Percentiles rank a stretch among this genome's conserved stretches.
Evolutionary conservation across 1,140 invertebrate species (phyloP).

Genomic region (Drosophila pectinifera): DNA sequence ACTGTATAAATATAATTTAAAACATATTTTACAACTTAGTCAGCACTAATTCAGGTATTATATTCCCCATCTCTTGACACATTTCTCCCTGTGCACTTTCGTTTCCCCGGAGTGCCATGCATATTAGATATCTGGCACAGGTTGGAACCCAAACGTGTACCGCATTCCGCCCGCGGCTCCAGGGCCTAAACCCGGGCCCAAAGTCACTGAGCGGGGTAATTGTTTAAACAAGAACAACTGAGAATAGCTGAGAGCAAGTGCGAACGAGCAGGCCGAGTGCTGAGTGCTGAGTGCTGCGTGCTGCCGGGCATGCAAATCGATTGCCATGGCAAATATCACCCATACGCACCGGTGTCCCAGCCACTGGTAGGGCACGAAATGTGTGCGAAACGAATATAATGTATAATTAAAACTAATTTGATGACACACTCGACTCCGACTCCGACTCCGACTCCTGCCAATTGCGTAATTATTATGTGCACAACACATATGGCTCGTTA

Average conservation of each 20-base stretch:
- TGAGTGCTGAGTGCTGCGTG: too few relatives aligned
- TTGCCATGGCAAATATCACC: constrained; percentile 52
- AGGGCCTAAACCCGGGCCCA: constrained; percentile 4
- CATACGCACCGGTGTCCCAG: constrained; percentile 31
- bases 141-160: constrained; percentile 8
- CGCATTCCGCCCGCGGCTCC: constrained; percentile 14
- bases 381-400: constrained; percentile 57
- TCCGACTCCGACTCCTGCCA: too few relatives aligned
- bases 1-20: too few relatives aligned
- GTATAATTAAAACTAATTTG: constrained; percentile 64
- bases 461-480: constrained; percentile 77
- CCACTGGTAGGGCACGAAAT: constrained; percentile 25
- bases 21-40: too few relatives aligned
- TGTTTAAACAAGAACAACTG: constrained; percentile 62
- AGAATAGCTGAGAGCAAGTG: neutral
- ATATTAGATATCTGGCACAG: constrained; percentile 68
- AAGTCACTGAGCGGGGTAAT: constrained; percentile 48
- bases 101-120: constrained; percentile 51
- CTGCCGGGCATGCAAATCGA: constrained; percentile 52
- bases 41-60: too few relatives aligned
- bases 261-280: constrained; percentile 2
- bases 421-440: constrained; percentile 47
- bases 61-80: neutral
- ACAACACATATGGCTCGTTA: constrained; percentile 55
- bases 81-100: constrained; percentile 32